Conservation (phyloP, 2,797 vertebrate genomes). For the Catamblyrhynchus diadema region DNA sequence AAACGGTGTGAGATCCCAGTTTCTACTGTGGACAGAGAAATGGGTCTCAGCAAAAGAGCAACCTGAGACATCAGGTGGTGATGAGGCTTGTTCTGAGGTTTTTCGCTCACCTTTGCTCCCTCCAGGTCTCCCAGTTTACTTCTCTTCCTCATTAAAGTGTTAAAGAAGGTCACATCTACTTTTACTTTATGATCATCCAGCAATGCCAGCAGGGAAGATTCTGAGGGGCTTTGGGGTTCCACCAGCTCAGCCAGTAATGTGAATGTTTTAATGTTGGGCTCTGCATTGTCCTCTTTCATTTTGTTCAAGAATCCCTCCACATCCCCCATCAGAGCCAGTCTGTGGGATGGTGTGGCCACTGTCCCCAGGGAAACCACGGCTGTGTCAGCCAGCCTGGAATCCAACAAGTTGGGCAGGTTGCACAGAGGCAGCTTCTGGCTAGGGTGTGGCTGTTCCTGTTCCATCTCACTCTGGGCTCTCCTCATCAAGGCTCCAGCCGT, state of each 20-base stretch:
- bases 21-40: not conserved
- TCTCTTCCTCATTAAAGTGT: constrained; percentile 83
- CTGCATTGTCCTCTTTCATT: constrained; percentile 78
- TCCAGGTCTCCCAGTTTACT: constrained; percentile 81
- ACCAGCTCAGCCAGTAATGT: constrained; percentile 85
- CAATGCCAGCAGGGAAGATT: constrained; percentile 75
- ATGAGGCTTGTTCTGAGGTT: not conserved
- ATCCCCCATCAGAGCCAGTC: constrained; percentile 85
- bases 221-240: constrained; percentile 71
- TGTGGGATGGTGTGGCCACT: constrained; percentile 69
- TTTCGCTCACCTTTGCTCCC: constrained; percentile 84
- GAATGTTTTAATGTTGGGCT: constrained; percentile 85
- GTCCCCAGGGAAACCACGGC: constrained; percentile 79
- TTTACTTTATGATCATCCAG: constrained; percentile 78
- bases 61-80: not conserved
- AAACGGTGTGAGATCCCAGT: not conserved
- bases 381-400: constrained; percentile 8
- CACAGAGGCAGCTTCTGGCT: not conserved
- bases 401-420: constrained; percentile 82
- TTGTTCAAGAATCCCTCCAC: constrained; percentile 84
- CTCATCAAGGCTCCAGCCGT: not conserved
- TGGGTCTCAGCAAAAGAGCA: not conserved
- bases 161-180: constrained; percentile 87
- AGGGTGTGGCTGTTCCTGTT: not conserved
- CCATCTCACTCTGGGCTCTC: not conserved